A percentile compares a stretch with the other conserved stretches of the same genome.
Conservation (phyloP, 2,888 invertebrate genomes). For the Mystacides longicornis region DNA sequence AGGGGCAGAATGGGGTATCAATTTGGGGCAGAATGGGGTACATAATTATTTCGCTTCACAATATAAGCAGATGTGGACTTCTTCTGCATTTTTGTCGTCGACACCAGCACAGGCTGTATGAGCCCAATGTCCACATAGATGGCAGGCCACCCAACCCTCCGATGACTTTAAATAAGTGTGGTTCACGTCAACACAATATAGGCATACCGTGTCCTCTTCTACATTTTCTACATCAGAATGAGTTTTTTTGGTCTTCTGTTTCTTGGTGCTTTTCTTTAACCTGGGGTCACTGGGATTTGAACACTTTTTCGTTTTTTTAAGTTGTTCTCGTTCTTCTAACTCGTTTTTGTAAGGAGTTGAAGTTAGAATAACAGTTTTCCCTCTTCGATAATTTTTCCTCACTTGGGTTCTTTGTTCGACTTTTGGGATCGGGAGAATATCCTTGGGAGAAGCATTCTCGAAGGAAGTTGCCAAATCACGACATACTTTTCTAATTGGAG, state of each 20-base stretch:
- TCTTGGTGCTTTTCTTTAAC: constrained; percentile 19
- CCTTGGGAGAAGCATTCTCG: constrained; percentile 21
- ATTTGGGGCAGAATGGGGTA: constrained; percentile 10
- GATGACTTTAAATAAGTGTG: constrained; percentile 24
- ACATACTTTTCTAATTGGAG: background rate
- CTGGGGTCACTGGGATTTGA: constrained; percentile 24
- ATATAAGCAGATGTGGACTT: constrained; percentile 25
- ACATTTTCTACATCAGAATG: constrained; percentile 9
- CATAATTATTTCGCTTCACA: constrained; percentile 19
- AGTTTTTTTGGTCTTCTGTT: constrained; percentile 16
- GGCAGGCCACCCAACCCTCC: constrained; percentile 26
- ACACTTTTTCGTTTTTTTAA: constrained; percentile 24
- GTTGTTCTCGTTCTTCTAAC: constrained; percentile 26
- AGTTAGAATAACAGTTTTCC: constrained; percentile 28
- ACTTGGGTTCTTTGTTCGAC: constrained; percentile 17
- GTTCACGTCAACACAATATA: constrained; percentile 18
- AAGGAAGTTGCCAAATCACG: background rate
- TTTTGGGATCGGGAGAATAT: constrained; percentile 25
- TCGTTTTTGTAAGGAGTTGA: constrained; percentile 24
- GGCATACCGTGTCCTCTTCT: constrained; percentile 19
- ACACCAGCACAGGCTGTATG: constrained; percentile 28
- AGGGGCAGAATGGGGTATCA: constrained; percentile 9
- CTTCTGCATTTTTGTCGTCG: constrained; percentile 26
- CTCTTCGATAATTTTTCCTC: constrained; percentile 26
- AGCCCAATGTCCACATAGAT: constrained; percentile 25